phyloP scores from a whole-genome alignment of 2,797 vertebrate genomes.

The Spea hammondii region DNA sequence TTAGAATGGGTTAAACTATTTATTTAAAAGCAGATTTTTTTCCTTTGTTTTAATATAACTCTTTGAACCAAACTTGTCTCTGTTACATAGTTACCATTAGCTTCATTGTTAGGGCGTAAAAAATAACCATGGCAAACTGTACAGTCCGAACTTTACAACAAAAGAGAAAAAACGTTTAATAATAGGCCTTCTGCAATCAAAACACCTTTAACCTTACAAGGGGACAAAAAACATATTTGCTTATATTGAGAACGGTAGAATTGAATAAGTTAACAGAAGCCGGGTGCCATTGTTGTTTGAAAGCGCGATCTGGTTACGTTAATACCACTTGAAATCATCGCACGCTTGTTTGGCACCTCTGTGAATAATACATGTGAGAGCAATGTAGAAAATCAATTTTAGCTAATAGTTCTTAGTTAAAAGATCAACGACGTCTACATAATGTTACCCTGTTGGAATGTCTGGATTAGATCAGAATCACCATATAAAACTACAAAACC shows the following conservation, averaged over 20 bases:
- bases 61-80: no score
- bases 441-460: constrained; percentile 56
- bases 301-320: constrained; percentile 4
- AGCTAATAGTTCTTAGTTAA: constrained; percentile 55
- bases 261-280: background rate
- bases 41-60: no score
- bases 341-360: constrained; percentile 2
- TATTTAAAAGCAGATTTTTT: no score
- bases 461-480: constrained; percentile 61
- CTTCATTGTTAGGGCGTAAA: background rate
- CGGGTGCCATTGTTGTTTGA: background rate
- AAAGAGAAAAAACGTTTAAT: background rate
- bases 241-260: background rate
- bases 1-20: no score
- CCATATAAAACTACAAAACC: constrained; percentile 73
- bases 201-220: background rate
- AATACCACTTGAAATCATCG: background rate
- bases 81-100: no score
- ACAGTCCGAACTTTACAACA: background rate
- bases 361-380: constrained; percentile 10
- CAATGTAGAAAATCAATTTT: constrained; percentile 47
- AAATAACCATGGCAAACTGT: background rate
- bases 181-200: no score
- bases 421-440: constrained; percentile 62
- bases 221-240: background rate